These are phyloP conservation scores for Oreocharis arfaki DNA, from an alignment of 2,113 vertebrate genomes.

Conservation along the genomic window DNA sequence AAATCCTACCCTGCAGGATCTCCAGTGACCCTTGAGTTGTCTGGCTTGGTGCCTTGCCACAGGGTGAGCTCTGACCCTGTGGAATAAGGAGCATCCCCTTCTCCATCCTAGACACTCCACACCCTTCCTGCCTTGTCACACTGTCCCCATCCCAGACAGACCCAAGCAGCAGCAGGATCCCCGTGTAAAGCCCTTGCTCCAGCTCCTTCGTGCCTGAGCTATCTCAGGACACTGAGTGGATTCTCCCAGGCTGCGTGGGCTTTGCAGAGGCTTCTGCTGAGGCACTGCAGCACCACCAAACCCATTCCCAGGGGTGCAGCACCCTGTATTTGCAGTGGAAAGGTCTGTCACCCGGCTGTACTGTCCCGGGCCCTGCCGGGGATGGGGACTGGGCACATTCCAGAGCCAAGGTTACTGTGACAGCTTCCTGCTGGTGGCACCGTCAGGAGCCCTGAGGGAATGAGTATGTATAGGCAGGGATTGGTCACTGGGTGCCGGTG, in stretches of 20 bases:
- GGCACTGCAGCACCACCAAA: not conserved
- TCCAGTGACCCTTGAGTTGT: not conserved
- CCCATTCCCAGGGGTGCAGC: not conserved
- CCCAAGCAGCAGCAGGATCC: not conserved
- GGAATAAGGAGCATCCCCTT: not conserved
- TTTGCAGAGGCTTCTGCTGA: not conserved
- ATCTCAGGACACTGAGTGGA: not conserved
- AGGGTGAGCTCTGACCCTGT: not conserved
- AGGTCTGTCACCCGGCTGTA: not conserved
- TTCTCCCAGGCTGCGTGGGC: not conserved
- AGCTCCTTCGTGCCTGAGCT: not conserved
- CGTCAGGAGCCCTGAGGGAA: not conserved
- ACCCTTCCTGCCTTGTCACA: not conserved
- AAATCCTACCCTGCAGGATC: not conserved
- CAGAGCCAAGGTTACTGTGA: not conserved
- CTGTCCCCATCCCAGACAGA: not conserved
- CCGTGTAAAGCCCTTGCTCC: not conserved
- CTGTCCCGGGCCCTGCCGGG: accelerated
- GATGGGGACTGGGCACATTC: not conserved
- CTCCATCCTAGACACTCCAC: not conserved
- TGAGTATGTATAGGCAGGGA: not conserved
- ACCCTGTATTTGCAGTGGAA: not conserved
- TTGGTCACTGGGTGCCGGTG: not conserved
- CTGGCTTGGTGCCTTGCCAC: not conserved
- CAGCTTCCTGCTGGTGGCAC: not conserved